Evolutionary conservation across 1,140 invertebrate genomes (phyloP).

Genomic region (Stenopsyche tienmushanensis): DNA sequence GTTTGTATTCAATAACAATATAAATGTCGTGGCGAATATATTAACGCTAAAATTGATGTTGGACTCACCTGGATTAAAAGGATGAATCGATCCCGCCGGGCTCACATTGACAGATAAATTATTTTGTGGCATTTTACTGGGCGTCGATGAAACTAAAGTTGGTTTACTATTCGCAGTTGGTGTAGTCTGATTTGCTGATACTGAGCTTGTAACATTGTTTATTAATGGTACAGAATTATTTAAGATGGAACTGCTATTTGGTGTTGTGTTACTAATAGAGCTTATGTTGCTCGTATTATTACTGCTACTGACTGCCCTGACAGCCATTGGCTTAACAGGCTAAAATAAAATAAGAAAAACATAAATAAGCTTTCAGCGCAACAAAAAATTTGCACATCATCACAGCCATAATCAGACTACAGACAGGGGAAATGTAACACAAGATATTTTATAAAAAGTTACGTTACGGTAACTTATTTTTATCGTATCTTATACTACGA

Average conservation of each 20-base stretch:
- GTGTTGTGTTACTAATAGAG: slow-evolving; percentile 24
- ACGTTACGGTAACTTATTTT: too few species aligned
- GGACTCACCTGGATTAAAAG: slow-evolving; percentile 21
- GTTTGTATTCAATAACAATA: too few species aligned
- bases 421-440: neutral
- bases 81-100: slow-evolving; percentile 15
- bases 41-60: too few species aligned
- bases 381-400: neutral
- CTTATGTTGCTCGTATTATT: slow-evolving; percentile 43
- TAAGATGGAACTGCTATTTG: slow-evolving; percentile 29
- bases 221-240: slow-evolving; percentile 25
- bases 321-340: slow-evolving; percentile 73
- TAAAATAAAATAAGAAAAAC: slow-evolving; percentile 43
- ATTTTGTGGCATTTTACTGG: slow-evolving; percentile 30
- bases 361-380: too few species aligned
- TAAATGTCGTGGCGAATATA: too few species aligned
- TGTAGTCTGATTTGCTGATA: slow-evolving; percentile 20
- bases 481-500: too few species aligned
- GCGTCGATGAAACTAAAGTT: slow-evolving; percentile 39
- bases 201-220: slow-evolving; percentile 18
- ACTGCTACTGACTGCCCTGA: slow-evolving; percentile 59
- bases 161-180: slow-evolving; percentile 14
- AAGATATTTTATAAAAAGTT: slow-evolving; percentile 6
- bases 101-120: slow-evolving; percentile 17
- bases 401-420: neutral